Conservation (phyloP, 2,113 vertebrate genomes). For the Syngnathus floridae region DNA sequence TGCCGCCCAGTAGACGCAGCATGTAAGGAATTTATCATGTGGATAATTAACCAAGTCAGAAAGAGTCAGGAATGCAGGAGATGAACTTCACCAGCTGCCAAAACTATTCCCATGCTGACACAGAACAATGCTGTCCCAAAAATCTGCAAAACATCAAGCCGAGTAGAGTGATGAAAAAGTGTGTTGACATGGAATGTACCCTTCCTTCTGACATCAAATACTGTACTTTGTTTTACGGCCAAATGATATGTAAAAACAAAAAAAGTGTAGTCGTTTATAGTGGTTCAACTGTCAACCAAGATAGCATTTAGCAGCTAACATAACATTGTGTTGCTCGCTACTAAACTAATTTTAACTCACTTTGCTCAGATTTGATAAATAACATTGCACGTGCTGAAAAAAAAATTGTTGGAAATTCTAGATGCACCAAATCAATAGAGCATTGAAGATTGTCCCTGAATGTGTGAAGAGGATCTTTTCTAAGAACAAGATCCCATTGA, state of each 20-base stretch:
- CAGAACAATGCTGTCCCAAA: not conserved
- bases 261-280: too few species aligned
- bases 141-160: not conserved
- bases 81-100: constrained; percentile 1
- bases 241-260: too few species aligned
- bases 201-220: not conserved
- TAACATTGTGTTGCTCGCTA: too few species aligned
- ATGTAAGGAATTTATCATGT: not conserved
- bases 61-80: not conserved
- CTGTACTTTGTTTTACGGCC: not conserved
- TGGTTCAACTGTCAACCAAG: too few species aligned
- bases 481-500: not conserved
- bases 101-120: not conserved
- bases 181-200: not conserved
- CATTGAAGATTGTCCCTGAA: not conserved
- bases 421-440: not conserved
- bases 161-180: not conserved
- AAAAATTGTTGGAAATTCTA: not conserved
- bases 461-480: not conserved
- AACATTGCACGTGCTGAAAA: too few species aligned
- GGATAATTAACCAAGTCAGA: not conserved
- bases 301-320: too few species aligned
- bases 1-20: not conserved
- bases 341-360: too few species aligned
- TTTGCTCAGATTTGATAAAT: too few species aligned